Evolutionary conservation across 2,888 invertebrate species (phyloP).

Genomic region (Copidosoma aretas): DNA sequence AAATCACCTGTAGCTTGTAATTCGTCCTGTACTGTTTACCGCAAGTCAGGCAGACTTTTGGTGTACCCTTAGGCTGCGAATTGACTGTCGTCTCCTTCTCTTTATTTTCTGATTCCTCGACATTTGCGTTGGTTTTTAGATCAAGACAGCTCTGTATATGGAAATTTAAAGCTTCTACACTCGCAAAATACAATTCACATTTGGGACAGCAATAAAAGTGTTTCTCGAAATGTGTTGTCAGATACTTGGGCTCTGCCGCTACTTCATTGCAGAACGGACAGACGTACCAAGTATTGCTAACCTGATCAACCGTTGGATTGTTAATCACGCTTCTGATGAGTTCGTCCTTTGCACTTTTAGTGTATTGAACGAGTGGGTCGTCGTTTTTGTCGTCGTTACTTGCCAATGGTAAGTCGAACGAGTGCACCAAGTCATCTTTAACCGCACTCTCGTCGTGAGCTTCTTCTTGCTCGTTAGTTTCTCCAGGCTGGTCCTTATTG

Average conservation of each 20-base stretch:
- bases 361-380: slow-evolving; percentile 52
- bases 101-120: slow-evolving; percentile 25
- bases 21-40: slow-evolving; percentile 69
- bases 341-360: slow-evolving; percentile 52
- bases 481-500: slow-evolving; percentile 48
- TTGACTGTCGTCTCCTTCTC: slow-evolving; percentile 48
- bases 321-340: slow-evolving; percentile 53
- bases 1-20: slow-evolving; percentile 64
- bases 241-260: slow-evolving; percentile 51
- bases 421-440: slow-evolving; percentile 43
- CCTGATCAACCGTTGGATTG: slow-evolving; percentile 57
- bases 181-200: slow-evolving; percentile 64
- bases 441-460: slow-evolving; percentile 46
- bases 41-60: slow-evolving; percentile 66
- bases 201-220: slow-evolving; percentile 56
- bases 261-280: slow-evolving; percentile 61
- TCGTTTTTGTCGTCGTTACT: slow-evolving; percentile 48
- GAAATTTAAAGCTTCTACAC: slow-evolving; percentile 60
- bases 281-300: slow-evolving; percentile 57
- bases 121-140: slow-evolving; percentile 19
- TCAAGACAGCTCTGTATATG: slow-evolving; percentile 53
- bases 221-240: slow-evolving; percentile 56
- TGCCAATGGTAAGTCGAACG: slow-evolving; percentile 50
- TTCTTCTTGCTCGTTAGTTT: slow-evolving; percentile 57
- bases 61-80: slow-evolving; percentile 59